Evolutionary conservation across 2,888 invertebrate species (phyloP).

Genomic region (Dascillus cervinus): DNA sequence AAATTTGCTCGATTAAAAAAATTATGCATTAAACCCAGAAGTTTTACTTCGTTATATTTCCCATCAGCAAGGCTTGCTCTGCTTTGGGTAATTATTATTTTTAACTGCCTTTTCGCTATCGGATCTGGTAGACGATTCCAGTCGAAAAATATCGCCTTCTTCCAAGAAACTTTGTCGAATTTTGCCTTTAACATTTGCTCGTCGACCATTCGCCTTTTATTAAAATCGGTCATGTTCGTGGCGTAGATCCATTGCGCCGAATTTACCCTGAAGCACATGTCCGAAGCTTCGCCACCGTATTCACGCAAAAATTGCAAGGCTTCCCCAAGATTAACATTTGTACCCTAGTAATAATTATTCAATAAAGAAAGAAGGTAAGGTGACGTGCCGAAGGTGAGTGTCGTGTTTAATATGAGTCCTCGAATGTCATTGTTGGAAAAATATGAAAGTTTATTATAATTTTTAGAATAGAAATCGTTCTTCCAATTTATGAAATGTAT

Average conservation of each 20-base stretch:
- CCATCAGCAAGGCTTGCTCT: slow-evolving; percentile 67
- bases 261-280: slow-evolving; percentile 64
- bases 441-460: too few species aligned
- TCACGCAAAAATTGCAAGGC: slow-evolving; percentile 64
- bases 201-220: slow-evolving; percentile 63
- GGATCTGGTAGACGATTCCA: slow-evolving; percentile 61
- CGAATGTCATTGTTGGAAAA: too few species aligned
- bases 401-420: too few species aligned
- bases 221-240: slow-evolving; percentile 67
- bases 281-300: slow-evolving; percentile 64
- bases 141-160: slow-evolving; percentile 61
- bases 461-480: too few species aligned
- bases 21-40: slow-evolving; percentile 1
- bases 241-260: slow-evolving; percentile 69
- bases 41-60: slow-evolving; percentile 60
- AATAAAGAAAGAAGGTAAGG: too few species aligned
- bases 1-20: slow-evolving; percentile 16
- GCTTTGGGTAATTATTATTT: slow-evolving; percentile 61
- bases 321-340: slow-evolving; percentile 58
- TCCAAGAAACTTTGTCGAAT: slow-evolving; percentile 70
- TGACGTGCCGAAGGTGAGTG: too few species aligned
- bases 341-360: slow-evolving; percentile 54
- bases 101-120: slow-evolving; percentile 58
- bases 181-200: slow-evolving; percentile 62
- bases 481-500: too few species aligned